Conservation (phyloP, 2,797 vertebrate species). For the Pseudomugil gertrudae region DNA sequence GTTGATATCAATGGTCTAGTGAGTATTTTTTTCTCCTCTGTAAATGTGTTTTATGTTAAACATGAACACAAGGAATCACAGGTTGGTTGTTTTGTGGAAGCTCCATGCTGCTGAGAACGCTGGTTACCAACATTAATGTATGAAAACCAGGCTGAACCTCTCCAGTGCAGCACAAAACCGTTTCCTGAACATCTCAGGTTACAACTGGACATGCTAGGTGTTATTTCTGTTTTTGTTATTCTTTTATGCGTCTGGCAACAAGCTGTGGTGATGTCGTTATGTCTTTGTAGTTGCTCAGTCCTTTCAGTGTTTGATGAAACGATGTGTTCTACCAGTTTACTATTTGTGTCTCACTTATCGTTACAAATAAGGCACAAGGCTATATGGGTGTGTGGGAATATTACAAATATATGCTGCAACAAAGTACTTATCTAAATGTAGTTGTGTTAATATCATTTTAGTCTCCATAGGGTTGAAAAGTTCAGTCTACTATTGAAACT, state of each 20-base stretch:
- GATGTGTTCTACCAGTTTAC: slow-evolving; percentile 48
- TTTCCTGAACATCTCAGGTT: slow-evolving; percentile 70
- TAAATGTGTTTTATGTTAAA: slow-evolving; percentile 25
- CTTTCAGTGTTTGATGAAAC: slow-evolving; percentile 53
- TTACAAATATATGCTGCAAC: slow-evolving; percentile 71
- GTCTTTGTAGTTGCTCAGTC: slow-evolving; percentile 61
- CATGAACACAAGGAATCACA: slow-evolving; percentile 25
- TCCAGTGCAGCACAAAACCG: slow-evolving; percentile 36
- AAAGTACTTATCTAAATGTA: slow-evolving; percentile 43
- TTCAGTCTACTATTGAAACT: slow-evolving; percentile 64
- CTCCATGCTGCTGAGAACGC: slow-evolving; percentile 32
- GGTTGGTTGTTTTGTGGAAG: slow-evolving; percentile 11
- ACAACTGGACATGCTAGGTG: slow-evolving; percentile 45
- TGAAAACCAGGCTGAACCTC: slow-evolving; percentile 37
- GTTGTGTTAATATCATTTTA: slow-evolving; percentile 39
- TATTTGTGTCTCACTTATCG: slow-evolving; percentile 51
- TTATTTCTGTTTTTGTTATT: slow-evolving; percentile 31
- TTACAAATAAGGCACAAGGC: slow-evolving; percentile 42
- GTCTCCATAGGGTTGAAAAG: slow-evolving; percentile 37
- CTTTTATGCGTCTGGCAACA: slow-evolving; percentile 46
- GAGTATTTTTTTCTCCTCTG: slow-evolving; percentile 11
- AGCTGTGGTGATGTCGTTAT: slow-evolving; percentile 50
- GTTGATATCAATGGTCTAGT: slow-evolving; percentile 19
- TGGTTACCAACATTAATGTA: slow-evolving; percentile 29
- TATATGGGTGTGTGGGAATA: slow-evolving; percentile 57